Percentiles rank a stretch among this genome's conserved stretches.
phyloP scores from a whole-genome alignment of 2,113 vertebrate genomes.

The Riparia riparia region DNA sequence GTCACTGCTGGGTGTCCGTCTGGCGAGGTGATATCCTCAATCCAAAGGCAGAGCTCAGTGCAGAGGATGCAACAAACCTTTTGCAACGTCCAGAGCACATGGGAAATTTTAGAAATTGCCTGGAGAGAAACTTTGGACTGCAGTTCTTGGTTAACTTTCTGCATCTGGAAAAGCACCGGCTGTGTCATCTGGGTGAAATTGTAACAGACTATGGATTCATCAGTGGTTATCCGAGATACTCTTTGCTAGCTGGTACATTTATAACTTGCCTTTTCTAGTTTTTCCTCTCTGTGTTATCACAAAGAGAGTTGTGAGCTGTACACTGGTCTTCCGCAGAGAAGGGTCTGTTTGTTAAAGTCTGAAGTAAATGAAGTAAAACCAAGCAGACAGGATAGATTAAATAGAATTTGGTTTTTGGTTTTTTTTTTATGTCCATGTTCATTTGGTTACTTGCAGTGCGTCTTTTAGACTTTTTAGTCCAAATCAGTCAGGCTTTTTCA shows the following conservation, averaged over 20 bases:
- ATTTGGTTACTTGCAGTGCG: background rate
- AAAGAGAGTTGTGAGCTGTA: background rate
- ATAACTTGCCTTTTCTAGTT: background rate
- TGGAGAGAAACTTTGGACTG: background rate
- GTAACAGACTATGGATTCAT: background rate
- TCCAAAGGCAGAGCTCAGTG: background rate
- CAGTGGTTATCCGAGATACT: background rate
- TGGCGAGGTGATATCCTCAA: background rate
- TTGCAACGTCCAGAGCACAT: background rate
- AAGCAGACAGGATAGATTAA: background rate
- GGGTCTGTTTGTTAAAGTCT: background rate
- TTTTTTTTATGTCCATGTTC: background rate
- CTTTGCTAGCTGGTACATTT: background rate
- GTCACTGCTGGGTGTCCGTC: fast-evolving
- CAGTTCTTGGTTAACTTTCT: background rate
- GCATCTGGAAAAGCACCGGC: background rate
- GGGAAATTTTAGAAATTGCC: background rate
- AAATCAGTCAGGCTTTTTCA: background rate
- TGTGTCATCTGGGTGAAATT: background rate
- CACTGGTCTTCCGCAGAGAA: background rate
- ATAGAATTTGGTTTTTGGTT: background rate
- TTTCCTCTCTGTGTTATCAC: background rate
- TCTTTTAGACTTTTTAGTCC: background rate
- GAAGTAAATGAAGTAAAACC: background rate
- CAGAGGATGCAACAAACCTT: background rate